These are phyloP conservation scores for Thymelicus lineola DNA, from an alignment of 2,888 invertebrate species.

Conservation along the genomic window DNA sequence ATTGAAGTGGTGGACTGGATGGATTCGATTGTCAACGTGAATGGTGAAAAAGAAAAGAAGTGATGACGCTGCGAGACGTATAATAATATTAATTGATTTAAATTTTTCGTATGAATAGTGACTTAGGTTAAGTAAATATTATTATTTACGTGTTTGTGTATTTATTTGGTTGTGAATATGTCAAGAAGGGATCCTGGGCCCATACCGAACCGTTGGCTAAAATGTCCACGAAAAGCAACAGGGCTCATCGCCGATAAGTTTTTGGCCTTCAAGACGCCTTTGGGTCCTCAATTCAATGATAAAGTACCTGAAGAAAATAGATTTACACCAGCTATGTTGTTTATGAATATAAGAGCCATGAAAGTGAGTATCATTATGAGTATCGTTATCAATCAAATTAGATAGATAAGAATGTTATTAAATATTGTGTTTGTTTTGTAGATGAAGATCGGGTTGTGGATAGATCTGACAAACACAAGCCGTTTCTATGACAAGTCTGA, in stretches of 20 bases:
- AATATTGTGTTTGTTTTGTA: slow-evolving; percentile 60
- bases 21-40: slow-evolving; percentile 1
- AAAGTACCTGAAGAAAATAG: slow-evolving; percentile 93
- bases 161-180: slow-evolving; percentile 54
- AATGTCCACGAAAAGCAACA: slow-evolving; percentile 93
- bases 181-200: slow-evolving; percentile 82
- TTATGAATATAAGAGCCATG: slow-evolving; percentile 90
- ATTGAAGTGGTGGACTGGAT: background rate
- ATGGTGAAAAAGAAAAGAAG: slow-evolving; percentile 28
- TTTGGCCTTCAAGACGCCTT: slow-evolving; percentile 97
- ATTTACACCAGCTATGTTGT: slow-evolving; percentile 95
- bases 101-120: slow-evolving; percentile 7
- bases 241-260: slow-evolving; percentile 92
- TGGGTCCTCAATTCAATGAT: slow-evolving; percentile 92
- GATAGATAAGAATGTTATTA: slow-evolving; percentile 14
- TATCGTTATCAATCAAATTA: slow-evolving; percentile 7
- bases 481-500: slow-evolving; percentile 95
- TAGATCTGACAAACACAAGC: slow-evolving; percentile 97
- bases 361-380: slow-evolving; percentile 86
- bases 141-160: slow-evolving; percentile 16
- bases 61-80: slow-evolving; percentile 29
- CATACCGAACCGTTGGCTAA: slow-evolving; percentile 94
- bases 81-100: slow-evolving; percentile 19
- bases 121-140: slow-evolving; percentile 26
- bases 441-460: slow-evolving; percentile 96